Percentiles rank a stretch among this genome's conserved stretches.
phyloP scores from a whole-genome alignment of 2,888 invertebrate species.

The Sesia apiformis region DNA sequence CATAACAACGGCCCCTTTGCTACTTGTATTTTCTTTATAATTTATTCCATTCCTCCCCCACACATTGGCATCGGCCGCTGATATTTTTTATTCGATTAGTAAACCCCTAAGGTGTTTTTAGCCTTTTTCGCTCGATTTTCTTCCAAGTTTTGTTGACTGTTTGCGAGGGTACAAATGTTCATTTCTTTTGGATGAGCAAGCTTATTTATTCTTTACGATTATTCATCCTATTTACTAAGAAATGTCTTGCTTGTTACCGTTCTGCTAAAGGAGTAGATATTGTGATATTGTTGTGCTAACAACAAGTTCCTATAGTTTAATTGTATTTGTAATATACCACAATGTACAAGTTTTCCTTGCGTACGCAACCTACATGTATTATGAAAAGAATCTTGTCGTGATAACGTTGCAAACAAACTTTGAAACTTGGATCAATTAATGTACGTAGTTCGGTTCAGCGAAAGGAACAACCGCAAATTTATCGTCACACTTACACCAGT shows the following conservation, averaged over 20 bases:
- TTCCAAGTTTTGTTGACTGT: slow-evolving; percentile 74
- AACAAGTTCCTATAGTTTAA: no score
- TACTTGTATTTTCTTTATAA: slow-evolving; percentile 73
- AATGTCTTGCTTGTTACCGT: neutral
- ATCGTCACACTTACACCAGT: neutral
- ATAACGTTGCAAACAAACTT: no score
- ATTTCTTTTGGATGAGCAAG: slow-evolving; percentile 70
- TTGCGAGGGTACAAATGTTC: slow-evolving; percentile 65
- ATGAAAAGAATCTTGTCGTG: no score
- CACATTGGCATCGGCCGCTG: slow-evolving; percentile 73
- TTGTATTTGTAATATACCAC: no score
- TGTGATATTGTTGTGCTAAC: no score
- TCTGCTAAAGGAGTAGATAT: no score
- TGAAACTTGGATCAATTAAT: neutral
- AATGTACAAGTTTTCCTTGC: no score
- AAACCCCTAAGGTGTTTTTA: slow-evolving; percentile 77
- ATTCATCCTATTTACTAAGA: neutral
- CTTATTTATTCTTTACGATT: slow-evolving; percentile 50
- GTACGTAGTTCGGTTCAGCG: neutral
- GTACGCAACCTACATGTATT: no score
- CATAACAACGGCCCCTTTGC: slow-evolving; percentile 62
- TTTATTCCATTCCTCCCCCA: slow-evolving; percentile 72
- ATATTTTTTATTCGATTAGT: slow-evolving; percentile 78
- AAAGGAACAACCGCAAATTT: neutral
- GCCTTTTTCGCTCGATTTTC: slow-evolving; percentile 76